Conservation (phyloP, 1,140 invertebrate genomes). For the Cydia amplana region DNA sequence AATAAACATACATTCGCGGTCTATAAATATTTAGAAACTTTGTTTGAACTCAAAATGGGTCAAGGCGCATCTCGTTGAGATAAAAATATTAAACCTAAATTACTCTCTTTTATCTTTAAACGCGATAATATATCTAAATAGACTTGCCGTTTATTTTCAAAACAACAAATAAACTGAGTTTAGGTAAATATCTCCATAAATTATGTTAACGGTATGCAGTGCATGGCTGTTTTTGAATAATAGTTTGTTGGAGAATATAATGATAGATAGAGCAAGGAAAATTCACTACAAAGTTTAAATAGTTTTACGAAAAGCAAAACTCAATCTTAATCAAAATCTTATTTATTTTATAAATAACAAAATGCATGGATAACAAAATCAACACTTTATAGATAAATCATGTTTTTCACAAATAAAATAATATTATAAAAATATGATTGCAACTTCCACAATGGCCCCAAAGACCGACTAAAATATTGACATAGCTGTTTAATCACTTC, state of each 20-base stretch:
- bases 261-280: neutral
- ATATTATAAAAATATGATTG: neutral
- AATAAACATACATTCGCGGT: neutral
- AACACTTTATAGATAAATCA: too few species aligned
- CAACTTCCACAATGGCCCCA: neutral
- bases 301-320: too few species aligned
- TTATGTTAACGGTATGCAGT: slow-evolving; percentile 7
- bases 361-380: too few species aligned
- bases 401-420: too few species aligned
- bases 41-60: slow-evolving; percentile 12
- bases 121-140: slow-evolving; percentile 18
- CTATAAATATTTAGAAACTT: neutral
- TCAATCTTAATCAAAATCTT: too few species aligned
- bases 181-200: neutral
- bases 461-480: neutral
- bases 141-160: neutral
- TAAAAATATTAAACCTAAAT: slow-evolving; percentile 30
- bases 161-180: slow-evolving; percentile 24
- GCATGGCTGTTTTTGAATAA: neutral
- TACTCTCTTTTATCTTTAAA: slow-evolving; percentile 22
- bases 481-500: neutral
- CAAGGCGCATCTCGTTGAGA: neutral
- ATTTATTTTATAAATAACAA: too few species aligned
- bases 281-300: too few species aligned
- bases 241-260: neutral